Base-by-base conservation (phyloP, 2,888 invertebrate genomes). In the Stenodera caucasica region DNA sequence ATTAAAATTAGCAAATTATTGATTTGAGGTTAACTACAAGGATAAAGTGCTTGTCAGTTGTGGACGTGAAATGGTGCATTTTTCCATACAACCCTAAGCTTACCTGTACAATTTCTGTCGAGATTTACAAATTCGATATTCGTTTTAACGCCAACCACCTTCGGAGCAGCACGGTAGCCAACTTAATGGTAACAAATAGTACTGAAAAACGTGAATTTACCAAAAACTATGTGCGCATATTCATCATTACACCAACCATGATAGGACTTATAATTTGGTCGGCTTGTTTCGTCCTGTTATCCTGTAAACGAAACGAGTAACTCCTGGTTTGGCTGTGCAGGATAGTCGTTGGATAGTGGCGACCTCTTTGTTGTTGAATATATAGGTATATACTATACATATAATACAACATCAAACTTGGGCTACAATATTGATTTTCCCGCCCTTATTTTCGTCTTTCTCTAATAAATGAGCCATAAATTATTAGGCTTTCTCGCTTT, bases 171-270 rank as follows among this genome's bases (percentile, higher is more conserved):
- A 81, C 81, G 80, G 75, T 76, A 75, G 79, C 80, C 80, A 80
- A 81, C 81, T 80, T 81, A 80, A 77, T 80, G 80, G 70, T 72
- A 76, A 69, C 71, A 80, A 79, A 80, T 78, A 78, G 77, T 71
- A 76, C 78, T 76, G 78, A 78, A 77, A 40, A 80, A 79, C 78
- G 76, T 76, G 78, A 78, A 77, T 75, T 73, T 69, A 70, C 73
- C 71, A 74, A 70, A 70, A 67, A 66, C 63, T 65, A 63, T 73
- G 63, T 74, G 78, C 78, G 78, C 78, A 78, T 76, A 77, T 73
- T 77, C 77, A 72, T 65, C 67, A 55, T 53, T 63, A 49, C n/a
- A 32, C 52, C 64, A 2, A n/a, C 45, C 21, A 45, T 23, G 12
- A 66, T 70, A 69, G 65, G 68, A 65, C 60, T 57, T 15, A 45